Evolutionary conservation across 2,797 vertebrate genomes (phyloP).

Genomic region (Erethizon dorsatum): DNA sequence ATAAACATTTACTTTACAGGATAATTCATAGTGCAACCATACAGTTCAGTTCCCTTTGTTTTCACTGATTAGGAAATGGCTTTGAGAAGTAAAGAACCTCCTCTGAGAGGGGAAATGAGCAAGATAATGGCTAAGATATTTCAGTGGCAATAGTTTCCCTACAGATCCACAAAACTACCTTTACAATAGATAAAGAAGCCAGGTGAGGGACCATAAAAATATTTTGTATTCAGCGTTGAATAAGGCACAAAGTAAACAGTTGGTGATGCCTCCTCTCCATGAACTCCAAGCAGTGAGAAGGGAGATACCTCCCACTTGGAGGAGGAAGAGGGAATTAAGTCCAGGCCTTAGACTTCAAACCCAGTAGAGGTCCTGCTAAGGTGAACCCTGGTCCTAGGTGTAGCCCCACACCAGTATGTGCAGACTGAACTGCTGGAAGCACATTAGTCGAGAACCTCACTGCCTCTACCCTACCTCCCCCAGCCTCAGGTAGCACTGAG

Average conservation of each 20-base stretch:
- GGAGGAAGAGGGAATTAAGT: neutral
- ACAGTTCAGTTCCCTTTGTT: neutral
- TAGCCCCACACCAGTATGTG: neutral
- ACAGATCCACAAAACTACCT: too few species aligned
- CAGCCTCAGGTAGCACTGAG: neutral
- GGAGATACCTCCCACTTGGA: neutral
- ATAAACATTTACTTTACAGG: conserved; percentile 62
- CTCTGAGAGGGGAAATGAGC: neutral
- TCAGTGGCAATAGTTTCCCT: too few species aligned
- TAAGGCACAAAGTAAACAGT: neutral
- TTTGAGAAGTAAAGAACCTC: conserved; percentile 48
- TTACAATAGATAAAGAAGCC: too few species aligned
- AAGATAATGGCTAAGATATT: neutral
- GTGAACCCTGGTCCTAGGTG: neutral
- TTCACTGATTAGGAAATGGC: conserved; percentile 53
- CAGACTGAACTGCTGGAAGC: neutral
- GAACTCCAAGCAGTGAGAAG: neutral
- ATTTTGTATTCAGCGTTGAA: too few species aligned
- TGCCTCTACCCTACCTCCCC: neutral
- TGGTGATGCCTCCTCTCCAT: neutral
- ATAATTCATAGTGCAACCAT: conserved; percentile 53
- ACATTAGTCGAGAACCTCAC: neutral
- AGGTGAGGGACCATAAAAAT: too few species aligned
- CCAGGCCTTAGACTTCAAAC: neutral
- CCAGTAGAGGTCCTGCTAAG: neutral